Evolutionary conservation across 92 coral and sea anemone genomes (phyloP), one percentile per base, ranked within the genome.

Genomic region (Ricordea florida): DNA sequence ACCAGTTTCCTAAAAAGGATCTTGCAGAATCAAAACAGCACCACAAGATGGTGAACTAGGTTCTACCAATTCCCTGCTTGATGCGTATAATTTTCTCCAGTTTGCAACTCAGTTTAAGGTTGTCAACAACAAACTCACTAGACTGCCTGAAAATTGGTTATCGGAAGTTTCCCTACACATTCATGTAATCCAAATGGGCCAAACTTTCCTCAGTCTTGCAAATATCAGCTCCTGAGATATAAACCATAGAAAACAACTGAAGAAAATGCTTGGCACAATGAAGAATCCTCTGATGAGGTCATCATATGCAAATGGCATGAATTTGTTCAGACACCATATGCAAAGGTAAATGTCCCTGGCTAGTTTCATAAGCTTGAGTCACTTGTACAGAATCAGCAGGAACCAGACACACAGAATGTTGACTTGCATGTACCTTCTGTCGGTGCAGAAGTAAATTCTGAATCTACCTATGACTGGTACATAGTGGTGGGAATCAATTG

Each of bases 1-100:
- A 17, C 86, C 93, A 28, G 77, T 79, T n/a, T 78, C 84, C 61
- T 55, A 79, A 33, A 79, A 89, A 73, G 93, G 92, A 9, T 87
- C 88, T 5, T 80, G 92, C 2, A 36, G 57, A 57, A 79, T 86
- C 33, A 52, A 25, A 17, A 24, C 45, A 28, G 56, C 10, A 13
- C 0, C 31, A 40, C 15, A 42, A 16, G 74, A 43, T 13, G 59
- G 52, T 20, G 36, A 57, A 8, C 21, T 31, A 11, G 57, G 75
- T 29, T 44, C 82, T 6, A 41, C 59, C 10, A 76, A 42, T 38
- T 78, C 89, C 31, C 66, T 83, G 0, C 72, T 83, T 23, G 34
- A 60, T 65, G 38, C 78, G 14, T 47, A 15, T 34, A 65, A 77
- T 26, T 67, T 68, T 66, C 50, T 20, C 7, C 79, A 84, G 28